Evolutionary conservation across 2,888 invertebrate genomes (phyloP).

Genomic region (Drosophila vallismaia): DNA sequence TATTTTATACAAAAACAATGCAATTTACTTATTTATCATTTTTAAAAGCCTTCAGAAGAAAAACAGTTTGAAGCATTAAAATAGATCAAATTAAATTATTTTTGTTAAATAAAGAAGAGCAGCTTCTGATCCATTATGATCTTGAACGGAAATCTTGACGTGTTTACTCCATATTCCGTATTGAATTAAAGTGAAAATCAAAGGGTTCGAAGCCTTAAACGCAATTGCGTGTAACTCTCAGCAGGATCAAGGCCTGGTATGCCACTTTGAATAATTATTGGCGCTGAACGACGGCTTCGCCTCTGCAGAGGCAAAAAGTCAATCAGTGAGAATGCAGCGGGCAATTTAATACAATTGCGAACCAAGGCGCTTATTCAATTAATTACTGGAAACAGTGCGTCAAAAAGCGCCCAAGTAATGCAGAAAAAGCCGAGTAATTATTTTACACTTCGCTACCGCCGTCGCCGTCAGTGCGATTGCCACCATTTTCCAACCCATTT

Average conservation of each 20-base stretch:
- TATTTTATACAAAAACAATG: neutral
- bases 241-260: conserved; percentile 17
- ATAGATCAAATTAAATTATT: neutral
- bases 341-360: conserved; percentile 70
- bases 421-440: conserved; percentile 69
- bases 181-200: conserved; percentile 28
- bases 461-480: conserved; percentile 6
- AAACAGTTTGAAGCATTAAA: neutral
- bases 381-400: conserved; percentile 70
- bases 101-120: neutral
- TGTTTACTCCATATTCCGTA: neutral
- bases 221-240: conserved; percentile 27
- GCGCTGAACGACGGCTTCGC: conserved; percentile 19
- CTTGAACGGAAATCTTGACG: neutral
- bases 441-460: conserved; percentile 65
- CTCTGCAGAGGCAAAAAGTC: conserved; percentile 65
- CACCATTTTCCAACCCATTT: conserved; percentile 1
- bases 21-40: neutral
- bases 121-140: neutral
- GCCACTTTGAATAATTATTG: conserved; percentile 59
- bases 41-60: neutral
- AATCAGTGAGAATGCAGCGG: conserved; percentile 65
- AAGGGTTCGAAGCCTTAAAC: conserved; percentile 47
- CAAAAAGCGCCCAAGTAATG: conserved; percentile 51
- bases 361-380: conserved; percentile 77